Evolutionary conservation across 2,888 invertebrate species (phyloP).

Genomic region (Leptarthrus brevirostris): DNA sequence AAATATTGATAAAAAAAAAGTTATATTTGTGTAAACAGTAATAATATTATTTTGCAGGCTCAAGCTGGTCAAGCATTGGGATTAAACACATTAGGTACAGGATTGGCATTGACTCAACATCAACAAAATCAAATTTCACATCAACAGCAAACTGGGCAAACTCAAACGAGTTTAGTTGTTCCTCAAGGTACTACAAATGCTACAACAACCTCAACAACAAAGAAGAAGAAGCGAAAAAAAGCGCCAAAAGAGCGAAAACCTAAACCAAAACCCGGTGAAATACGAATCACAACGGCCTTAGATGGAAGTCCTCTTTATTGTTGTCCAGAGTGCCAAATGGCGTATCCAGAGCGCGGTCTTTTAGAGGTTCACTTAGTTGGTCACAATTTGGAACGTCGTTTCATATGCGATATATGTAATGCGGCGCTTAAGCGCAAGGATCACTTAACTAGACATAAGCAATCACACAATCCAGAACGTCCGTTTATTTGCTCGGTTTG

Average conservation of each 20-base stretch:
- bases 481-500: conserved; percentile 90
- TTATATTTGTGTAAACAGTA: too few relatives aligned
- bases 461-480: conserved; percentile 88
- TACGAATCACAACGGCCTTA: conserved; percentile 80
- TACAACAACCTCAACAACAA: conserved; percentile 66
- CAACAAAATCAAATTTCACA: conserved; percentile 58
- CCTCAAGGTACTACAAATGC: conserved; percentile 57
- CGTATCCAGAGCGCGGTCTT: conserved; percentile 85
- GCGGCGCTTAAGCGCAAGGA: conserved; percentile 89
- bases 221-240: conserved; percentile 86
- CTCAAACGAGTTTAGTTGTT: conserved; percentile 13
- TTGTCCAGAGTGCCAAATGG: conserved; percentile 90
- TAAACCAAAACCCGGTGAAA: conserved; percentile 84
- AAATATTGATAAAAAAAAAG: too few relatives aligned
- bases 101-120: conserved; percentile 51
- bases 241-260: conserved; percentile 78
- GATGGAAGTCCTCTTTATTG: conserved; percentile 88
- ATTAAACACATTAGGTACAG: conserved; percentile 49
- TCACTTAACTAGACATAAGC: conserved; percentile 87
- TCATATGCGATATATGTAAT: conserved; percentile 90
- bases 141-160: conserved; percentile 19
- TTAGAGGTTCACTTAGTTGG: conserved; percentile 86
- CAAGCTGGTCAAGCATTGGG: conserved; percentile 51
- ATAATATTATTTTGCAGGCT: conserved; percentile 53
- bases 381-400: conserved; percentile 84